phyloP scores from a whole-genome alignment of 2,113 vertebrate genomes.

The Heteronetta atricapilla region DNA sequence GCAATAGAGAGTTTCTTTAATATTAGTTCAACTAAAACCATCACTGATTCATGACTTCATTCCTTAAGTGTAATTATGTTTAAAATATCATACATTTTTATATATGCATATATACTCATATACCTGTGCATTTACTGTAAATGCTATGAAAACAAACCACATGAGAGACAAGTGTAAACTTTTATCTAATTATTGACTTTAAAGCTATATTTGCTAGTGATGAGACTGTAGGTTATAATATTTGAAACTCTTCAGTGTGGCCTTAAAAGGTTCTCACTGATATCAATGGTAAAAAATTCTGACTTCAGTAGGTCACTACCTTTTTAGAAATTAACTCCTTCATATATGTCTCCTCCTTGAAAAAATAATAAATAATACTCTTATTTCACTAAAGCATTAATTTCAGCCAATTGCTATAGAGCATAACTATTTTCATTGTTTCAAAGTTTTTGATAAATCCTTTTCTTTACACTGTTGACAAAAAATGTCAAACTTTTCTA shows the following conservation, averaged over 20 bases:
- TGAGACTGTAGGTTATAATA: neutral
- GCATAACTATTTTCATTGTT: neutral
- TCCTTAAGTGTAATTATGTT: neutral
- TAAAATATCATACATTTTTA: neutral
- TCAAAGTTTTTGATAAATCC: neutral
- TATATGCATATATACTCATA: neutral
- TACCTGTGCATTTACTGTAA: neutral
- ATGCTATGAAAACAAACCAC: neutral
- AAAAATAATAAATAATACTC: neutral
- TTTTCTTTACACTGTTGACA: neutral
- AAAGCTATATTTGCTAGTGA: neutral
- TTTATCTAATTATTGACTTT: neutral
- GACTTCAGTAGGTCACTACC: neutral
- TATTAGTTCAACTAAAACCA: neutral
- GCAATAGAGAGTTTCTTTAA: neutral
- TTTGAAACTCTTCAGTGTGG: neutral
- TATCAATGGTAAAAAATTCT: neutral
- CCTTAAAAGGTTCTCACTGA: neutral
- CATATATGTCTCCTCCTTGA: too few relatives aligned
- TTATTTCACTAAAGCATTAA: neutral
- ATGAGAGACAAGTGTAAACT: neutral
- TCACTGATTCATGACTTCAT: neutral
- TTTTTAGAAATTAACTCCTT: neutral
- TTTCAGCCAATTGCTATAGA: neutral
- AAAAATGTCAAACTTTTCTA: neutral